Evolutionary conservation across 2,113 vertebrate genomes (phyloP).

Genomic region (Quiscalus mexicanus): DNA sequence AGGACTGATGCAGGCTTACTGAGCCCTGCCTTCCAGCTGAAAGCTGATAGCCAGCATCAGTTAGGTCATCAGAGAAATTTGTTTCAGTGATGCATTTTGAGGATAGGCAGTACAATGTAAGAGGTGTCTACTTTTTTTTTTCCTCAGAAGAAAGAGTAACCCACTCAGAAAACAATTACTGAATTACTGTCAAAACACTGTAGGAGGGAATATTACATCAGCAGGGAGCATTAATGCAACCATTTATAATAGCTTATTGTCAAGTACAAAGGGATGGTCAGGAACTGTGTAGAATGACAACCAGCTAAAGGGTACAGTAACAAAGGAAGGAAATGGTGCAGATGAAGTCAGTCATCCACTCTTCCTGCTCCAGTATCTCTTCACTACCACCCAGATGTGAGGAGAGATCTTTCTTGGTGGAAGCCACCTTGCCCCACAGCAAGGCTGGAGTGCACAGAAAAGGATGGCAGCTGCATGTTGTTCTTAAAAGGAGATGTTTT

Average conservation of each 20-base stretch:
- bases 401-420: neutral
- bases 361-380: neutral
- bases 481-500: neutral
- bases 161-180: constrained; percentile 40
- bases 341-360: neutral
- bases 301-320: neutral
- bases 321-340: constrained; percentile 17
- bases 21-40: neutral
- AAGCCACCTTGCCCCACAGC: neutral
- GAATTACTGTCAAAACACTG: constrained; percentile 29
- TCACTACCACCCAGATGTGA: neutral
- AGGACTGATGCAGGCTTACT: neutral
- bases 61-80: neutral
- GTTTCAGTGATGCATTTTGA: neutral
- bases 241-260: neutral
- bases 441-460: neutral
- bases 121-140: neutral
- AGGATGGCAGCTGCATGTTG: neutral
- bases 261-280: neutral
- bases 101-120: neutral
- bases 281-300: neutral
- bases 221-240: neutral
- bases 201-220: constrained; percentile 40
- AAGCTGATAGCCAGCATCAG: neutral
- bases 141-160: neutral